A percentile compares a stretch with the other conserved stretches of the same genome.
Evolutionary conservation across 2,113 vertebrate species (phyloP).

Genomic region (Eretmochelys imbricata): DNA sequence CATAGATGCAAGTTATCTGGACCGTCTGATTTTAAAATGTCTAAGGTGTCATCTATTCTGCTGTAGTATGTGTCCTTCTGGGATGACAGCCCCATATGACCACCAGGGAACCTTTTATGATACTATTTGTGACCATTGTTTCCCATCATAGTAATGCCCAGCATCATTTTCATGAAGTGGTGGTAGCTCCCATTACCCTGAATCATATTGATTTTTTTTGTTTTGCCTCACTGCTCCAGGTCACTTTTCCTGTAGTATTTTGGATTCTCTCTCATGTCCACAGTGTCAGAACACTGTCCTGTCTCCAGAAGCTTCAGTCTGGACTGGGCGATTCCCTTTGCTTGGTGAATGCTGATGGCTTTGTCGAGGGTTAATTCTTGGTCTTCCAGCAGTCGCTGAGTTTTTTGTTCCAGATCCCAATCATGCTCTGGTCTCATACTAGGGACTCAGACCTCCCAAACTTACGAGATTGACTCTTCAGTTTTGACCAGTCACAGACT

Average conservation of each 20-base stretch:
- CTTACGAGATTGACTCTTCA: neutral
- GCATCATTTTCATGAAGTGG: neutral
- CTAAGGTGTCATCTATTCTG: no score
- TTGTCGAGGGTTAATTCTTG: neutral
- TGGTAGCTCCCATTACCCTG: neutral
- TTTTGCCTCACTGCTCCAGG: neutral
- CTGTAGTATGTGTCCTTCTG: neutral
- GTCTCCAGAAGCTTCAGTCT: neutral
- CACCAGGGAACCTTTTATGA: neutral
- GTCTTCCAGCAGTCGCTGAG: neutral
- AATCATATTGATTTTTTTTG: neutral
- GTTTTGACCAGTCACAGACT: neutral
- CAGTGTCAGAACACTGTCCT: neutral
- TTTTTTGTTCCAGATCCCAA: neutral
- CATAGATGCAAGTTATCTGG: no score
- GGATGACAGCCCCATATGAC: neutral
- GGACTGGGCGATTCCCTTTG: neutral
- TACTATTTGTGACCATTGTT: neutral
- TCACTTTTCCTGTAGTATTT: neutral
- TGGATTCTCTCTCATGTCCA: neutral
- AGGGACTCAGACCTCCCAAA: neutral
- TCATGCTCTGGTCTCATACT: neutral
- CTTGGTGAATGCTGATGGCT: neutral
- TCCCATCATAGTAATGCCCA: neutral
- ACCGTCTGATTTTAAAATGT: no score